A percentile compares a stretch with the other conserved stretches of the same genome.
Evolutionary conservation across 2,113 vertebrate species (phyloP).

Genomic region (Oreocharis arfaki): DNA sequence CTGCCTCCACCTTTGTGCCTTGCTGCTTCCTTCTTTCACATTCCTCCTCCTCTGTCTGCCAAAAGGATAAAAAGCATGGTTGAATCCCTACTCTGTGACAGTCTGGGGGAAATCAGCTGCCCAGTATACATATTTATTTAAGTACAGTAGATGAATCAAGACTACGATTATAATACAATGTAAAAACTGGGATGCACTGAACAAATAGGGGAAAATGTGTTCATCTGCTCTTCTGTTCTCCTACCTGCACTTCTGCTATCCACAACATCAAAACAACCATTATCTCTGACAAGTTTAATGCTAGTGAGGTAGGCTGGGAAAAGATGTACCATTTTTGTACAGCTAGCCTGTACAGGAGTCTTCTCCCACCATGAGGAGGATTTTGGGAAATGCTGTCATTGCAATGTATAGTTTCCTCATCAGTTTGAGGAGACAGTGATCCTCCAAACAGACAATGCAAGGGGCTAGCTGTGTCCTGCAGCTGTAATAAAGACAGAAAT

Average conservation of each 20-base stretch:
- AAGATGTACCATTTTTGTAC: not conserved
- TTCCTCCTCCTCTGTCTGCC: not conserved
- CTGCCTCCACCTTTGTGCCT: conserved; percentile 10
- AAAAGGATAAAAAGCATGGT: not conserved
- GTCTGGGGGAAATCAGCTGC: conserved; percentile 7
- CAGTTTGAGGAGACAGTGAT: not conserved
- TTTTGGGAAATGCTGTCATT: not conserved
- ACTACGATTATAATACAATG: not conserved
- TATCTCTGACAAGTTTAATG: not conserved
- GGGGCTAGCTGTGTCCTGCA: not conserved
- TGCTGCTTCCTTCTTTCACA: not conserved
- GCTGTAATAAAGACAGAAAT: not conserved
- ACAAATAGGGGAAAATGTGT: not conserved
- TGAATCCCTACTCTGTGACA: not conserved
- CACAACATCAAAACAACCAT: not conserved
- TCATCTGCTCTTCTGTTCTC: not conserved
- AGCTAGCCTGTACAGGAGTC: not conserved
- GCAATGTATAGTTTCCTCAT: not conserved
- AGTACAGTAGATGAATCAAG: not conserved
- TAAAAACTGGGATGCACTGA: not conserved
- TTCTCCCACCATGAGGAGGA: not conserved
- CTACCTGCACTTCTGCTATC: not conserved
- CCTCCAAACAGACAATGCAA: not conserved
- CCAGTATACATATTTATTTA: not conserved
- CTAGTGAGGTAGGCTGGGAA: not conserved